These are phyloP conservation scores for Glyphotaelius pellucidus DNA, from an alignment of 2,888 invertebrate species.

Conservation along the genomic window DNA sequence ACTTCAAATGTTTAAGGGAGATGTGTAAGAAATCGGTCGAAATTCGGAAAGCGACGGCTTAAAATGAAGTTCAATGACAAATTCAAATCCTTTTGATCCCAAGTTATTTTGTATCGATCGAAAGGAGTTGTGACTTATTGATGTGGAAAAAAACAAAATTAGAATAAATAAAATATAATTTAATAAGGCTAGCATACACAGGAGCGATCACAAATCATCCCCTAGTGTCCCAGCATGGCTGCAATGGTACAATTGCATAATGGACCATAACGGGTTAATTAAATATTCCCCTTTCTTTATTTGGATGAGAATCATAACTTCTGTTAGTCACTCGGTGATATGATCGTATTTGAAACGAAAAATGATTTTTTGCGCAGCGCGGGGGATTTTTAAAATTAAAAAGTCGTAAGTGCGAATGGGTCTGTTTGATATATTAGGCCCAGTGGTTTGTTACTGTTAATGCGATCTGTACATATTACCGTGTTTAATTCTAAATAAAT, in stretches of 20 bases:
- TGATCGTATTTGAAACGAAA: background rate
- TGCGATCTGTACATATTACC: conserved; percentile 16
- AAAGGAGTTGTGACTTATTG: background rate
- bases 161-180: background rate
- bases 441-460: background rate
- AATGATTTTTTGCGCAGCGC: background rate
- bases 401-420: background rate
- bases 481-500: conserved; percentile 35
- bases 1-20: no score
- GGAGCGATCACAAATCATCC: background rate
- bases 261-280: conserved; percentile 2
- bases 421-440: background rate
- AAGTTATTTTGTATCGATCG: background rate
- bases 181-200: background rate
- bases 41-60: no score
- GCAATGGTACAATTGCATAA: background rate
- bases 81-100: background rate
- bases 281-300: background rate
- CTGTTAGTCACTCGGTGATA: background rate
- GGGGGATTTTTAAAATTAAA: background rate
- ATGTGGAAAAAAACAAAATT: background rate
- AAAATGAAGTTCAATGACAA: background rate
- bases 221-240: background rate
- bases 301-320: background rate
- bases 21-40: no score